Conservation (phyloP, 64 coral and sea anemone species). For the Porites australiensis region DNA sequence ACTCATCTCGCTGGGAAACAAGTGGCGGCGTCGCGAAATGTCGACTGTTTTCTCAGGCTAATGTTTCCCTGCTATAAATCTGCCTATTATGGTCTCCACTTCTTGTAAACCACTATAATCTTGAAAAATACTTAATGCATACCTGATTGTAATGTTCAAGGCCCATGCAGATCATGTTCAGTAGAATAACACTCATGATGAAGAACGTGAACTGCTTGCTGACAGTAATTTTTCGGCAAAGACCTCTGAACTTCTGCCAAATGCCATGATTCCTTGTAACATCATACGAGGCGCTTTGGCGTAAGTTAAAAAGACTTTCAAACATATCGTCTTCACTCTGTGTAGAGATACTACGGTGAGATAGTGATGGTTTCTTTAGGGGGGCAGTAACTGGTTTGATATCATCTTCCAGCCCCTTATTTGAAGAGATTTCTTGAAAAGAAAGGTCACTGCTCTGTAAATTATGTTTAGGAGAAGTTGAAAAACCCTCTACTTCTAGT, state of each 20-base stretch:
- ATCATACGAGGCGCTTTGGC: slow-evolving; percentile 85
- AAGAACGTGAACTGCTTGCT: slow-evolving; percentile 80
- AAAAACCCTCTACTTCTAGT: not conserved
- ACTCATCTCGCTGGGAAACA: no score
- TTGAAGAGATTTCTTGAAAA: not conserved
- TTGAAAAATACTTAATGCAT: not conserved
- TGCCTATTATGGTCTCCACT: no score
- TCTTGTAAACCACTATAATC: no score
- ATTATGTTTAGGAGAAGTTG: not conserved
- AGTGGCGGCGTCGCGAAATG: no score
- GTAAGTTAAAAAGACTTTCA: slow-evolving; percentile 86
- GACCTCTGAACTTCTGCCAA: slow-evolving; percentile 57
- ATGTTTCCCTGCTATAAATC: no score
- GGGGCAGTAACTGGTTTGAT: not conserved
- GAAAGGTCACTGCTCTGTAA: not conserved
- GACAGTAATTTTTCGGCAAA: slow-evolving; percentile 63
- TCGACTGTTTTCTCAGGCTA: no score
- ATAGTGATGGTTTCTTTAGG: not conserved
- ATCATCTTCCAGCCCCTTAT: not conserved
- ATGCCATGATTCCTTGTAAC: slow-evolving; percentile 48
- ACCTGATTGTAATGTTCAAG: slow-evolving; percentile 91
- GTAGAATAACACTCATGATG: slow-evolving; percentile 79
- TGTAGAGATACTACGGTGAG: not conserved
- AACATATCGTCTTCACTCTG: slow-evolving; percentile 66
- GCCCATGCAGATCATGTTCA: slow-evolving; percentile 92